phyloP scores from a whole-genome alignment of 2,113 vertebrate species.

The Hypocryptadius cinnamomeus region DNA sequence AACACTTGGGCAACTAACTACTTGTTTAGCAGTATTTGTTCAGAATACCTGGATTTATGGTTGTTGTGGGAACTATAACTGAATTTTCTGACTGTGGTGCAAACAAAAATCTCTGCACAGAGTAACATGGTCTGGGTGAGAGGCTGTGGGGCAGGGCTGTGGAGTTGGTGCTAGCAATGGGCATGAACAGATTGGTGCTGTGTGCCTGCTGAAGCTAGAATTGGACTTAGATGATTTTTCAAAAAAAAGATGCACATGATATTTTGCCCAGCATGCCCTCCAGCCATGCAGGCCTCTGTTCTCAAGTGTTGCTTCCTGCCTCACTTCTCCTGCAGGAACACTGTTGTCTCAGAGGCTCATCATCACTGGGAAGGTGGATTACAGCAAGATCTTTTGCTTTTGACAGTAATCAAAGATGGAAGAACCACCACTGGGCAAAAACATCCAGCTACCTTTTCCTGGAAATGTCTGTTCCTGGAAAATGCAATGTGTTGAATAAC shows the following conservation, averaged over 20 bases:
- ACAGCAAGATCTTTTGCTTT: background rate
- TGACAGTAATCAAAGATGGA: background rate
- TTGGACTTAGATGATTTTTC: background rate
- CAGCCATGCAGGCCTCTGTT: background rate
- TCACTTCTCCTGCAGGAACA: background rate
- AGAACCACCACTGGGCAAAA: background rate
- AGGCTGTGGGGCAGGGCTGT: background rate
- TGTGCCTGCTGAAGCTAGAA: background rate
- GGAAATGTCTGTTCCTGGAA: background rate
- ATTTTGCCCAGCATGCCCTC: background rate
- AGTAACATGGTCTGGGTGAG: background rate
- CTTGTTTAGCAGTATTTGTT: background rate
- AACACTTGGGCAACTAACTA: background rate
- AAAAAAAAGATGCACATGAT: background rate
- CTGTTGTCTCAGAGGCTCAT: background rate
- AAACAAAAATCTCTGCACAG: background rate
- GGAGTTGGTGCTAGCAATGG: background rate
- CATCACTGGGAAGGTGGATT: background rate
- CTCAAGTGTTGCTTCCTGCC: background rate
- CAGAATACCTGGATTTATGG: background rate
- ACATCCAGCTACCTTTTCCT: background rate
- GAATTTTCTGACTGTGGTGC: background rate
- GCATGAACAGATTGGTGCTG: background rate
- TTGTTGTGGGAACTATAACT: background rate
- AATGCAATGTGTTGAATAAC: background rate